Conservation (phyloP, 2,797 vertebrate genomes). For the Eospalax fontanierii region DNA sequence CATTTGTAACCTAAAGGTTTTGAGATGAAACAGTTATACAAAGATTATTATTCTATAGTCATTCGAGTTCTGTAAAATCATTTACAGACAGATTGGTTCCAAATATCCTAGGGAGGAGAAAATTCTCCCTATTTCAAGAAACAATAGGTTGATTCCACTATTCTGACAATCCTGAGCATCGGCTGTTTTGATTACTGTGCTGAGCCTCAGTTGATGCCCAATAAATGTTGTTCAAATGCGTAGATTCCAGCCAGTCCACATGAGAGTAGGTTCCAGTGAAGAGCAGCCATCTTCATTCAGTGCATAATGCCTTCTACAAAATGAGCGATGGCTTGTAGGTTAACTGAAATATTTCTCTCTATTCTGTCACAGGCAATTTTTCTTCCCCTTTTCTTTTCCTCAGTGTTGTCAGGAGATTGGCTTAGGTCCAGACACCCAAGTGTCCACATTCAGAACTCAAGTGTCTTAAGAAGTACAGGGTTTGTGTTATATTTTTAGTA, state of each 20-base stretch:
- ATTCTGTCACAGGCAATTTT: background rate
- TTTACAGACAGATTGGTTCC: background rate
- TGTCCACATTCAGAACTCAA: background rate
- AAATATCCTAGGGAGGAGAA: background rate
- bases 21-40: constrained; percentile 25
- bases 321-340: background rate
- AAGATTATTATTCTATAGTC: background rate
- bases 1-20: constrained; percentile 21
- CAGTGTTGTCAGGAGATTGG: constrained; percentile 40
- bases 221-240: background rate
- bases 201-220: background rate
- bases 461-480: background rate
- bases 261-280: background rate
- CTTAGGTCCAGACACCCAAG: constrained; percentile 42
- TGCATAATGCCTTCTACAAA: background rate
- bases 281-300: background rate
- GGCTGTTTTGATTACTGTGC: background rate
- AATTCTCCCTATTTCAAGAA: constrained; percentile 12
- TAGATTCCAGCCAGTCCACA: background rate
- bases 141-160: background rate
- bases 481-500: constrained; percentile 42
- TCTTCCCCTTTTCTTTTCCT: background rate
- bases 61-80: background rate
- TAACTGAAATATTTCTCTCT: background rate
- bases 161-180: background rate